These are phyloP conservation scores for Drosophila busckii DNA, from an alignment of 1,140 invertebrate genomes.

Conservation along the genomic window DNA sequence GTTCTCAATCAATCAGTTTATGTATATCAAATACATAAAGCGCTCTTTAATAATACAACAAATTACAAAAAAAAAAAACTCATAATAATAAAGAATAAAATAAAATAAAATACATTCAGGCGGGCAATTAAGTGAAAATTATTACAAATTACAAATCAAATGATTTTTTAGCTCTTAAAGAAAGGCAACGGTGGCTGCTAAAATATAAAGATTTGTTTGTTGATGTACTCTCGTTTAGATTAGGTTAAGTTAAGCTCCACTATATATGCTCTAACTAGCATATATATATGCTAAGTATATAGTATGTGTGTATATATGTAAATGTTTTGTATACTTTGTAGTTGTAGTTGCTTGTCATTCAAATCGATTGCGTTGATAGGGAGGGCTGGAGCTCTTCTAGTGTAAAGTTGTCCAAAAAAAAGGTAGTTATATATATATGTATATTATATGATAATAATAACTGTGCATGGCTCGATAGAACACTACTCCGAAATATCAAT, in stretches of 20 bases:
- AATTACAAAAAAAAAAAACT: too few species aligned
- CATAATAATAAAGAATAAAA: conserved; percentile 41
- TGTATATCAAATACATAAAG: conserved; percentile 60
- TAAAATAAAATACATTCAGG: conserved; percentile 34
- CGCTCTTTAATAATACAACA: too few species aligned
- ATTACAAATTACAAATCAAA: conserved; percentile 23
- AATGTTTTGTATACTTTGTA: conserved; percentile 27
- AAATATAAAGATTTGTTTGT: conserved; percentile 51
- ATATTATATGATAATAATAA: conserved; percentile 36
- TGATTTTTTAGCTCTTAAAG: conserved; percentile 40
- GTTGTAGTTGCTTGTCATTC: conserved; percentile 42
- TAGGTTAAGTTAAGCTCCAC: too few species aligned
- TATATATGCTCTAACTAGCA: conserved; percentile 25
- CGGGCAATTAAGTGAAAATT: conserved; percentile 33
- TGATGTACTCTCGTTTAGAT: conserved; percentile 29
- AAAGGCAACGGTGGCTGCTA: conserved; percentile 68
- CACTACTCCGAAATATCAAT: conserved; percentile 80
- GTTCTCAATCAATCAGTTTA: conserved; percentile 10
- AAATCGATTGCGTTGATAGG: conserved; percentile 6
- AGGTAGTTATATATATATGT: conserved; percentile 18
- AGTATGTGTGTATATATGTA: conserved; percentile 38
- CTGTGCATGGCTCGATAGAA: conserved; percentile 44
- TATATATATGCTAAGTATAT: conserved; percentile 38
- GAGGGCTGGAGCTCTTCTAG: too few species aligned
- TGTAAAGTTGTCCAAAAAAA: conserved; percentile 57